A percentile compares a stretch with the other conserved stretches of the same genome.
Evolutionary conservation across 1,140 invertebrate genomes (phyloP).

Genomic region (Rhyzopertha dominica): DNA sequence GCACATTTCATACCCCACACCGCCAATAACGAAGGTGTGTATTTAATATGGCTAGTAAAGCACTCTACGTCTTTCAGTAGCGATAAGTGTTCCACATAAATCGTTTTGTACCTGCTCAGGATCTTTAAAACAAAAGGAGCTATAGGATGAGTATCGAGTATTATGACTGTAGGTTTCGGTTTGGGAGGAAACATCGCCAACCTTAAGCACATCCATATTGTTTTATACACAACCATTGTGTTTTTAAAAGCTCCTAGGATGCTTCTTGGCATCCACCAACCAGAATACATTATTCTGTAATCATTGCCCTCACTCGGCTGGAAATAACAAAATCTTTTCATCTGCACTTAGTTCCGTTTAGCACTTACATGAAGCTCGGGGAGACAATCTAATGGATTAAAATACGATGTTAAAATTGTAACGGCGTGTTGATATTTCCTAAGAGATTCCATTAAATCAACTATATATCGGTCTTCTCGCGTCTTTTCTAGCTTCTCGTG

Average conservation of each 20-base stretch:
- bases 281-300: conserved; percentile 20
- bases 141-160: conserved; percentile 30
- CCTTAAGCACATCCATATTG: conserved; percentile 29
- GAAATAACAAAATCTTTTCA: too few relatives aligned
- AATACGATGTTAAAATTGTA: conserved; percentile 27
- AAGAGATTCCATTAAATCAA: conserved; percentile 31
- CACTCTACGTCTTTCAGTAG: conserved; percentile 21
- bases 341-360: too few relatives aligned
- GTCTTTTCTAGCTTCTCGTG: conserved; percentile 34
- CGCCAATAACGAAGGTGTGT: conserved; percentile 27
- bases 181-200: conserved; percentile 27
- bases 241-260: conserved; percentile 21
- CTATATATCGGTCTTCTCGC: conserved; percentile 32
- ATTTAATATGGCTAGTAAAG: conserved; percentile 23
- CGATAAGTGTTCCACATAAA: conserved; percentile 30
- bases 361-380: conserved; percentile 28
- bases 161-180: conserved; percentile 25
- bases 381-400: conserved; percentile 24
- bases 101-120: conserved; percentile 25
- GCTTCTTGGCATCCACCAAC: conserved; percentile 32
- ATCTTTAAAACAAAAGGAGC: conserved; percentile 29
- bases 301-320: too few relatives aligned
- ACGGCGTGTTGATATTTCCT: conserved; percentile 30
- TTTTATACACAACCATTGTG: conserved; percentile 19
- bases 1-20: conserved; percentile 30